Base-by-base conservation (phyloP, 2,888 invertebrate species). In the Idaea straminata region DNA sequence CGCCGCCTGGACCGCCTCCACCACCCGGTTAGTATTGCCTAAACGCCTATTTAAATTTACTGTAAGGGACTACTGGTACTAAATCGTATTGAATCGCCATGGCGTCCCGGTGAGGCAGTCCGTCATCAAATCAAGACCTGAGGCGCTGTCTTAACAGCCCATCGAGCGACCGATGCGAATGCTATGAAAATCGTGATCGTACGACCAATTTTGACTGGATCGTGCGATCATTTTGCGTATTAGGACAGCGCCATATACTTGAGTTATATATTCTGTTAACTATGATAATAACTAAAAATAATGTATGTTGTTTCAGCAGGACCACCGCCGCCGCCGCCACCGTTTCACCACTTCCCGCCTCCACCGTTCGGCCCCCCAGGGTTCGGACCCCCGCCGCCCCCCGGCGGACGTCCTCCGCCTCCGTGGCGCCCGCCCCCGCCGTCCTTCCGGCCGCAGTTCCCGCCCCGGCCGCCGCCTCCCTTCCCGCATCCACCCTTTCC, bases 401-500 rank as follows among this genome's bases (percentile, higher is more conserved):
- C 93, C 0, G 88, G 91, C 5, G 76, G 94, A 35, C 93, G 93
- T 0, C 95, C 77, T 13, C 95, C 95, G 16, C 79, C 81, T 0
- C 83, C 83, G 0, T 95, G 95, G 95, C 86, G 95, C 63, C 84
- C 83, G 4, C 84, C 83, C 5, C 81, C 78, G 35, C 80, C 80
- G 4, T 85, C 86, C 0, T 85, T 88, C 61, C 80, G 86, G 3
- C 87, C 90, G 58, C 86, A 89, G 69, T 85, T 91, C 35, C 87
- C 95, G 5, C 75, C 75, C 10, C 71, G 77, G 3, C 73, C 74
- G 4, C 77, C 74, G 1, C 76, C 96, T 70, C 95, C 96, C 5
- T 95, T 96, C 58, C 94, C 95, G 73, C 95, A 96, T 57, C 95
- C 96, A 0, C 95, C 96, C 0, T 96, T 96, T 71, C 96, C 96